Base-by-base conservation (phyloP, 2,797 vertebrate species). In the Ptychadena robeensis region DNA sequence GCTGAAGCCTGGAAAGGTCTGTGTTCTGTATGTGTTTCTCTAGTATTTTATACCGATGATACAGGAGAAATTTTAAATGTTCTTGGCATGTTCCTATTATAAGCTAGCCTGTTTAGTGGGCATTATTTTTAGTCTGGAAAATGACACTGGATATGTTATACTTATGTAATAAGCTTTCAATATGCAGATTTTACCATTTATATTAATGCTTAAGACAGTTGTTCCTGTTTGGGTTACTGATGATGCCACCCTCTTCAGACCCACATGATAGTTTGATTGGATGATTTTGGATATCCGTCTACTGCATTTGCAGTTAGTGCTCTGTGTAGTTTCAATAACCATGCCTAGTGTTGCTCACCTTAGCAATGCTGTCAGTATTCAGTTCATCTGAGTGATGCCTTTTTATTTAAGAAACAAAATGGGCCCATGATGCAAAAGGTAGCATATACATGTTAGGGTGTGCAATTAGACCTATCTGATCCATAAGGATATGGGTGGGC, bases 1-100 rank as follows among this genome's bases (percentile, higher is more conserved):
- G 22, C 75, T 80, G 59, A 38, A 80, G 38, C 53, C 32, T 28
- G 35, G 32, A 75, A 35, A 40, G 15, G 3, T 14, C 25, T 28
- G 8, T 75, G 11, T 38, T 66, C 0, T 75, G 32, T 82, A 37
- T 57, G 25, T 37, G 44, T 34, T 72, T 59, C 48, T 67, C 27
- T 74, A 73, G 25, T 81, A 74, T 76, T 68, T 65, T 18, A 64
- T 57, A 79, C 31, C 22, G 10, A 79, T 59, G 64, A 68, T 67
- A 14, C 44, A 34, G 32, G 65, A 78, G 32, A 34, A 61, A 76
- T 66, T 66, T 1, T 57, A 53, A 34, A 78, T 77, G 27, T 66
- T 66, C 14, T 37, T 27, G 38, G 71, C 25, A 66, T 76, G 63
- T 65, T 44, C 27, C 66, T 32, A 66, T 63, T 25, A 61, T 61